phyloP scores from a whole-genome alignment of 2,888 invertebrate species.

The Lasioglossum villosulum region DNA sequence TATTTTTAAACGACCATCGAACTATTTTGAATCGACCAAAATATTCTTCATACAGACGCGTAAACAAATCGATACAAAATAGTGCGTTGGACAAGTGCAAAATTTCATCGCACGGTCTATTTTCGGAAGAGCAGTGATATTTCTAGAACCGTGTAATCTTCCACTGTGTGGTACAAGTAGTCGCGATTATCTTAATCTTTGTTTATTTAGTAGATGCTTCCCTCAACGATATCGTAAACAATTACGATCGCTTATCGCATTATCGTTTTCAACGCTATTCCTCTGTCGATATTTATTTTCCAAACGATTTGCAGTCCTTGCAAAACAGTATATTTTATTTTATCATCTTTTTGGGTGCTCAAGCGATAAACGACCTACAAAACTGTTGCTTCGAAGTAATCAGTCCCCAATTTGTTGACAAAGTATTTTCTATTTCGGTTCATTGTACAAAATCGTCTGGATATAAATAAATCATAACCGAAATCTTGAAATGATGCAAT shows the following conservation, averaged over 20 bases:
- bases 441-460: neutral
- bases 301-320: neutral
- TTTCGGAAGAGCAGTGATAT: neutral
- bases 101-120: neutral
- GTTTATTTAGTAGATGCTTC: neutral
- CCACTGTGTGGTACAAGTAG: neutral
- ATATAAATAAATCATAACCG: neutral
- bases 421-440: neutral
- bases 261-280: neutral
- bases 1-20: constrained; percentile 1
- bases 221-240: neutral
- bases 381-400: neutral
- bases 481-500: neutral
- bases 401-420: neutral
- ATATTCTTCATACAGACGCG: neutral
- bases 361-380: neutral
- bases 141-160: neutral
- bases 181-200: neutral
- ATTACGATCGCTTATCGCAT: neutral
- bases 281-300: neutral
- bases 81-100: neutral
- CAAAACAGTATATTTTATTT: neutral
- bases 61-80: constrained; percentile 2
- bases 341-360: neutral
- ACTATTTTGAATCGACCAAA: neutral